A percentile compares a stretch with the other conserved stretches of the same genome.
Conservation (phyloP, 2,797 vertebrate genomes). For the Pachyuromys duprasi region DNA sequence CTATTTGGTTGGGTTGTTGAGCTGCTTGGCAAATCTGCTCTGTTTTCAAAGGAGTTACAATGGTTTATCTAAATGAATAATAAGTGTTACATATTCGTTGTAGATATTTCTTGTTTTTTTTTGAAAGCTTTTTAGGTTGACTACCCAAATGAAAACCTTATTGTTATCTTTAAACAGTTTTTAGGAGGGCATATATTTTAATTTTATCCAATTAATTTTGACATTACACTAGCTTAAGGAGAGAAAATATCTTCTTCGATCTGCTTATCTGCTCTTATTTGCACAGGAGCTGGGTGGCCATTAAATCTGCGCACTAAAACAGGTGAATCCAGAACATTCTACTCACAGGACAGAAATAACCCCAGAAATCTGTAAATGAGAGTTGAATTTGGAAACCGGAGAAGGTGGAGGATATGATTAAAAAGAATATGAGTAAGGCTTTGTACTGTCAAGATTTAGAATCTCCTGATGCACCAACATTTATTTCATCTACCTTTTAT, state of each 20-base stretch:
- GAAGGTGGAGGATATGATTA: slow-evolving; percentile 64
- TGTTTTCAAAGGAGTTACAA: background rate
- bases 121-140: slow-evolving; percentile 36
- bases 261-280: slow-evolving; percentile 55
- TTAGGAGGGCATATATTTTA: slow-evolving; percentile 11
- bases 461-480: slow-evolving; percentile 67
- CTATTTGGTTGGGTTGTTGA: slow-evolving; percentile 10
- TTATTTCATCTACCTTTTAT: slow-evolving; percentile 77
- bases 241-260: slow-evolving; percentile 14
- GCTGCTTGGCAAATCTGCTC: slow-evolving; percentile 26
- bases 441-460: slow-evolving; percentile 79
- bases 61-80: background rate
- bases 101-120: slow-evolving; percentile 43
- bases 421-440: slow-evolving; percentile 57
- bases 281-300: background rate
- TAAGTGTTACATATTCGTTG: background rate
- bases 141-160: slow-evolving; percentile 18
- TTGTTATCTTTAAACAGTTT: slow-evolving; percentile 30
- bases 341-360: slow-evolving; percentile 53
- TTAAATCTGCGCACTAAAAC: slow-evolving; percentile 41
- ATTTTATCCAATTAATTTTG: slow-evolving; percentile 58
- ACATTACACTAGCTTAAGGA: background rate
- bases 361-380: slow-evolving; percentile 60
- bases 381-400: slow-evolving; percentile 45
- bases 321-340: slow-evolving; percentile 34